Evolutionary conservation across 2,888 invertebrate genomes (phyloP), one percentile per base, ranked within the genome.

Genomic region (Troides aeacus): DNA sequence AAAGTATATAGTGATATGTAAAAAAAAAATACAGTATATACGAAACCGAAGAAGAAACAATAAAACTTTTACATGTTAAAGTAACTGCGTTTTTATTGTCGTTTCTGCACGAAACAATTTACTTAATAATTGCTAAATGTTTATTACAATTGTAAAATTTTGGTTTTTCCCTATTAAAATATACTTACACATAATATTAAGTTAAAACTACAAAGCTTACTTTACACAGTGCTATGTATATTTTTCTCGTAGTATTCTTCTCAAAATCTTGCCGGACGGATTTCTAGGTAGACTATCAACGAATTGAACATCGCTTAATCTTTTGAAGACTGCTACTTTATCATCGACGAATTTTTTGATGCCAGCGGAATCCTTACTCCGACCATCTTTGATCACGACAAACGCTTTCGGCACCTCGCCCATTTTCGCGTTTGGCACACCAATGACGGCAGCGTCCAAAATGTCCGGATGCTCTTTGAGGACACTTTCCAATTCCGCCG

Each of bases 401-500:
- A 95, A 96, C 0, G 97, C 97, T 77, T 94, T 94, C 0, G 97
- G 97, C 3, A 94, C 92, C 88, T 97, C 97, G 5, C 97, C 97
- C 71, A 87, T 90, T 66, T 89, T 85, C 0, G 88, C 87, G 81
- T 97, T 94, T 0, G 95, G 94, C 53, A 96, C 85, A 2, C 97
- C 97, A 71, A 97, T 90, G 1, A 98, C 97, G 0, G 96, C 97
- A 0, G 95, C 97, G 76, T 98, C 98, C 36, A 92, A 81, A 0
- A 98, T 93, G 59, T 93, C 94, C 0, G 96, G 96, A 87, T 96
- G 95, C 64, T 93, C 93, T 73, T 96, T 93, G 2, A 97, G 82
- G 12, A 96, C 76, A 68, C 93, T 95, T 85, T 98, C 97, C 59
- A 98, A 84, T 85, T 98, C 98, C 4, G 97, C 97, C 21, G 97